phyloP scores from a whole-genome alignment of 2,888 invertebrate genomes.

The Chirona hameri region DNA sequence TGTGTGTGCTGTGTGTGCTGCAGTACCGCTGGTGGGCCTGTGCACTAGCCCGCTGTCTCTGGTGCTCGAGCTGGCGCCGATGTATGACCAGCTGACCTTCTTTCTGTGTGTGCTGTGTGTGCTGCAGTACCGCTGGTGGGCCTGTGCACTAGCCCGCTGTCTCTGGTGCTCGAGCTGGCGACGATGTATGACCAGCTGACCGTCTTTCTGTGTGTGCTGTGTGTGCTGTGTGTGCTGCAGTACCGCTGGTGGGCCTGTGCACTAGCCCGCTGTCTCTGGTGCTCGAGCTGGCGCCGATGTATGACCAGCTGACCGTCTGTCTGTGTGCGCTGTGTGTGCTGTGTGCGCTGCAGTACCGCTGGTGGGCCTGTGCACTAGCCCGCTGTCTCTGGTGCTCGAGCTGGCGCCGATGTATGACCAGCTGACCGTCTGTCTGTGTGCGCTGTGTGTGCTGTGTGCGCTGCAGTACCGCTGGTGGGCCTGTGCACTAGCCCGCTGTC shows the following conservation, averaged over 20 bases:
- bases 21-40: slow-evolving; percentile 77
- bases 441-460: neutral
- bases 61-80: slow-evolving; percentile 84
- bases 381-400: slow-evolving; percentile 81
- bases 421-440: no score
- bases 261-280: slow-evolving; percentile 83
- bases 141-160: slow-evolving; percentile 81
- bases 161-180: slow-evolving; percentile 82
- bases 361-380: slow-evolving; percentile 82
- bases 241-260: slow-evolving; percentile 85
- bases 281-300: slow-evolving; percentile 85
- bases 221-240: neutral
- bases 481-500: slow-evolving; percentile 85
- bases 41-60: slow-evolving; percentile 84
- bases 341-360: slow-evolving; percentile 59
- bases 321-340: no score
- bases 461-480: slow-evolving; percentile 71
- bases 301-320: no score
- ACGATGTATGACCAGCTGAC: slow-evolving; percentile 92
- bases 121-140: slow-evolving; percentile 71
- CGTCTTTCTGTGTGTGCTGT: no score
- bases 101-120: no score
- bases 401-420: slow-evolving; percentile 93
- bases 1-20: neutral
- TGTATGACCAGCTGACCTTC: no score